These are phyloP conservation scores for Perizoma flavofasciatum DNA, from an alignment of 2,888 invertebrate species.

Conservation along the genomic window DNA sequence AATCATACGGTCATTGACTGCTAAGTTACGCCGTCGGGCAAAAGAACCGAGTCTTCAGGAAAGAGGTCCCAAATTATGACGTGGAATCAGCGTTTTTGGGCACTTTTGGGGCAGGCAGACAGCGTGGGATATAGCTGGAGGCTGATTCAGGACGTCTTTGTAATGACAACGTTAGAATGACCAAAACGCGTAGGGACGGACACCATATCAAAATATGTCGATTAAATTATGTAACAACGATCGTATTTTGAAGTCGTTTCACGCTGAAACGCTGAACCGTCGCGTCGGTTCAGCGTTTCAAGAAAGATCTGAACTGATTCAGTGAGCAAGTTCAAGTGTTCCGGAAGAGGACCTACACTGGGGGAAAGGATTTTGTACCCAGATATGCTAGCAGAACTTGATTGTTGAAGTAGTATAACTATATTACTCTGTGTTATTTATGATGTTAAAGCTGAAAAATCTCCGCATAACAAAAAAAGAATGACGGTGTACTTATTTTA, in stretches of 20 bases:
- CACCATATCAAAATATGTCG: not conserved
- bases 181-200: conserved; percentile 11
- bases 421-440: too few relatives aligned
- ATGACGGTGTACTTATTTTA: too few relatives aligned
- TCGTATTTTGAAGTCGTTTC: not conserved
- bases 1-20: conserved; percentile 34
- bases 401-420: too few relatives aligned
- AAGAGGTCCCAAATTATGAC: conserved; percentile 43
- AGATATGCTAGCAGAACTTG: too few relatives aligned
- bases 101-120: conserved; percentile 39
- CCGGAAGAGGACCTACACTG: too few relatives aligned
- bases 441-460: too few relatives aligned
- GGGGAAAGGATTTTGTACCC: too few relatives aligned
- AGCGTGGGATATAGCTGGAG: conserved; percentile 65
- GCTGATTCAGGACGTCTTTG: conserved; percentile 51
- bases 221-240: not conserved
- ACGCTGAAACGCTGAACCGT: too few relatives aligned
- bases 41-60: conserved; percentile 9
- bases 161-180: conserved; percentile 49
- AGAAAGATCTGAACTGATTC: too few relatives aligned
- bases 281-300: too few relatives aligned
- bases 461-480: too few relatives aligned
- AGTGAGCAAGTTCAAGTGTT: too few relatives aligned
- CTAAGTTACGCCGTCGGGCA: conserved; percentile 35
- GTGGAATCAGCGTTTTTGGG: conserved; percentile 43